Evolutionary conservation across 2,797 vertebrate species (phyloP).

Genomic region (Meriones psammophilus): DNA sequence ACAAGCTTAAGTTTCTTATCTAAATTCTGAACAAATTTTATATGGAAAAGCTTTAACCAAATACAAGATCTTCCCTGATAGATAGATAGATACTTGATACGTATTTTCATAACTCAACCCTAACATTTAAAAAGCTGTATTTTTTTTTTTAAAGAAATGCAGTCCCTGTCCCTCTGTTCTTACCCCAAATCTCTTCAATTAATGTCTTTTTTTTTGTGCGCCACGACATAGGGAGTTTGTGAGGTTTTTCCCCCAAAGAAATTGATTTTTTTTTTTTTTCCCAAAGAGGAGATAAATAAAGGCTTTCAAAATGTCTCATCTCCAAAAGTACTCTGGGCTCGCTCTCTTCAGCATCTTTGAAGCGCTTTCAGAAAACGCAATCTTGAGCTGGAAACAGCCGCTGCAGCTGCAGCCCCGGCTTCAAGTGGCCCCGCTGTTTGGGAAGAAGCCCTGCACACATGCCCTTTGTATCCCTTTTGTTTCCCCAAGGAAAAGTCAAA

Average conservation of each 20-base stretch:
- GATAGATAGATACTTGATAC: not conserved
- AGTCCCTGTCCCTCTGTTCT: constrained; percentile 32
- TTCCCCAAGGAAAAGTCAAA: constrained; percentile 65
- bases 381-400: constrained; percentile 40
- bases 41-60: constrained; percentile 57
- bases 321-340: constrained; percentile 57
- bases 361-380: constrained; percentile 61
- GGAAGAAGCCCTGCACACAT: constrained; percentile 58
- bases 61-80: not conserved
- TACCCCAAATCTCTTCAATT: constrained; percentile 58
- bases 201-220: constrained; percentile 53
- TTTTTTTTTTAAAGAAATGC: constrained; percentile 14
- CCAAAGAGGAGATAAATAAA: constrained; percentile 64
- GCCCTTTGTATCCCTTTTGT: constrained; percentile 73
- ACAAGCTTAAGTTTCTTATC: constrained; percentile 52
- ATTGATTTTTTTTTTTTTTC: constrained; percentile 38
- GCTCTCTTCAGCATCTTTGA: constrained; percentile 47
- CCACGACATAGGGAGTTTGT: not conserved
- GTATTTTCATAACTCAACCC: constrained; percentile 49
- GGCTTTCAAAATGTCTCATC: constrained; percentile 71
- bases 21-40: constrained; percentile 59
- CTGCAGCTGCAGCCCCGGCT: constrained; percentile 43
- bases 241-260: constrained; percentile 6
- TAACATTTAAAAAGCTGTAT: constrained; percentile 26
- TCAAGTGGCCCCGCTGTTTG: constrained; percentile 46